Evolutionary conservation across 2,797 vertebrate species (phyloP), one percentile per base, ranked within the genome.

Genomic region (Gambusia yucatana): DNA sequence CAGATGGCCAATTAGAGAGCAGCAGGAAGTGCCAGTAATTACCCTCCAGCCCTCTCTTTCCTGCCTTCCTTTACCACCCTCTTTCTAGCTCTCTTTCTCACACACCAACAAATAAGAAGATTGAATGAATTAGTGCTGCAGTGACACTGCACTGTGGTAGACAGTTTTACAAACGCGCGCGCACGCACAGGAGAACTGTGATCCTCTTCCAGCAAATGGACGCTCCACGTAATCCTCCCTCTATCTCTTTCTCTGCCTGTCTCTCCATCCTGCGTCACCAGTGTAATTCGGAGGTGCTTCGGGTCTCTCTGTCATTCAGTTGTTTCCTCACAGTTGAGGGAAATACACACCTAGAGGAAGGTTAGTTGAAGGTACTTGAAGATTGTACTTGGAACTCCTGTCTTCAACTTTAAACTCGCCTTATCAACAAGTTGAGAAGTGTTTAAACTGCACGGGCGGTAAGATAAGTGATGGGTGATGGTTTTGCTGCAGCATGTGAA

Each of bases 1-100:
- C 95, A 96, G 95, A 95, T 95, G 95, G 93, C 94, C 94, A 95
- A 95, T 95, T 94, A 94, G 93, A 93, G 87, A 93, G 87, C 93
- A 94, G 94, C 93, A 94, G 95, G 92, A 94, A 94, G 94, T 95
- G 88, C 81, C 90, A 88, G 90, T 94, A 93, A 94, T 95, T 93
- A 89, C 89, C 92, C 91, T 88, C 85, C 84, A 91, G 91, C 87
- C 82, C 75, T 89, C 84, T 92, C 89, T 87, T 91, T 89, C 86
- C 86, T 86, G 87, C 92, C 85, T 89, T 88, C 82, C 85, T 81
- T 89, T 80, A 77, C 84, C 84, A 82, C 85, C 88, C 88, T 81
- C 88, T 86, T 90, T 89, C 88, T 86, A 89, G 86, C 63, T 39
- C 7, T 41, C 63, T 39, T 33, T 36, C 33, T 65, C 33, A 16